These are phyloP conservation scores for Cerastoderma edule DNA, from an alignment of 2,888 invertebrate species.

Conservation along the genomic window DNA sequence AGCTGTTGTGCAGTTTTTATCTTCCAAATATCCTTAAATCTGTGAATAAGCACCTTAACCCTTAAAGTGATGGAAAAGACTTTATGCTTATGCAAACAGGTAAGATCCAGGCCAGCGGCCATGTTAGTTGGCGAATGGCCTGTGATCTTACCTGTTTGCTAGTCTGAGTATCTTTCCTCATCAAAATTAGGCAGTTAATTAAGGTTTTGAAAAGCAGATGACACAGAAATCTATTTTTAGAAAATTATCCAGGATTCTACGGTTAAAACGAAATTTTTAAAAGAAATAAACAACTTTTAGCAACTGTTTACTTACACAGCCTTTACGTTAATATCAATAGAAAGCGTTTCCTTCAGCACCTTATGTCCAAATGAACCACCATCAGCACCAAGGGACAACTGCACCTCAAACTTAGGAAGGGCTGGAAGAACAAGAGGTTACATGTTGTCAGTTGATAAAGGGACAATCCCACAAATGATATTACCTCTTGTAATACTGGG, in stretches of 20 bases:
- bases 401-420: slow-evolving; percentile 4
- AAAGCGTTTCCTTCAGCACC: background rate
- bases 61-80: too few relatives aligned
- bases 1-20: too few relatives aligned
- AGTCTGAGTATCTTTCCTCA: too few relatives aligned
- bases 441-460: background rate
- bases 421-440: background rate
- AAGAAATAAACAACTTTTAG: too few relatives aligned
- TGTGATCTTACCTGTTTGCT: too few relatives aligned
- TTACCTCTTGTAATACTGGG: background rate
- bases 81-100: too few relatives aligned
- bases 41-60: too few relatives aligned
- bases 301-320: too few relatives aligned
- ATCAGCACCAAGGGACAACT: background rate
- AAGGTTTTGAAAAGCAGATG: background rate
- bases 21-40: too few relatives aligned
- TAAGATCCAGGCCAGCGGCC: too few relatives aligned
- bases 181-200: background rate
- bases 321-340: background rate
- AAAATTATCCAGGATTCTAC: background rate
- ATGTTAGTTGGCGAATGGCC: too few relatives aligned
- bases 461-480: background rate
- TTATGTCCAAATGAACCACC: background rate
- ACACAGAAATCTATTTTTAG: background rate
- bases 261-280: background rate